A percentile compares a stretch with the other conserved stretches of the same genome.
These are phyloP conservation scores for Danio jaintianensis DNA, from an alignment of 2,797 vertebrate genomes.

Conservation along the genomic window DNA sequence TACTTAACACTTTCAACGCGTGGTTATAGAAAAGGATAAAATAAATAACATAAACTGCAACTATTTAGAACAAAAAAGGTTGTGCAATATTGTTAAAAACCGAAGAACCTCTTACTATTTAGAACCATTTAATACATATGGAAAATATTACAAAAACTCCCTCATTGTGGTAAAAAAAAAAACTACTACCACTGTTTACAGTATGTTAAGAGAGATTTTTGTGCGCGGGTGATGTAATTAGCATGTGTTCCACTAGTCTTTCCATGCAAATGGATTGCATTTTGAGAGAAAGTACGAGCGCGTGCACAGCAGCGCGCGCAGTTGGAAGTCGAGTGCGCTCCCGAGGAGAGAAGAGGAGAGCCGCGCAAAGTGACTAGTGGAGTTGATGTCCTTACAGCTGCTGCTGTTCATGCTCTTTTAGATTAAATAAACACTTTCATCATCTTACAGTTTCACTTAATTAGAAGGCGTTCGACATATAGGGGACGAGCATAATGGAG, in stretches of 20 bases:
- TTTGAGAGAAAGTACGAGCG: neutral
- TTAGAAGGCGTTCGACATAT: neutral
- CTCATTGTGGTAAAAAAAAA: neutral
- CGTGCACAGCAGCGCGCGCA: conserved; percentile 14
- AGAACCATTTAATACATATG: too few species aligned
- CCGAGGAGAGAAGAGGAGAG: neutral
- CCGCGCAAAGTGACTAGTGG: neutral
- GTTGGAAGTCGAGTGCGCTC: conserved; percentile 26
- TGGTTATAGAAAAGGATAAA: too few species aligned
- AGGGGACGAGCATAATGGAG: conserved; percentile 71
- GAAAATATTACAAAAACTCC: neutral
- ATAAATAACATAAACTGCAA: too few species aligned
- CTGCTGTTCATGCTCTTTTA: neutral
- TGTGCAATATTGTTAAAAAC: too few species aligned
- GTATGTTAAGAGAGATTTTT: neutral
- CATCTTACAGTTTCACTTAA: neutral
- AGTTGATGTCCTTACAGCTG: neutral
- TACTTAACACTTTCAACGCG: too few species aligned
- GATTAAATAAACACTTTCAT: neutral
- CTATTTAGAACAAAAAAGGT: too few species aligned
- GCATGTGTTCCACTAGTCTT: neutral
- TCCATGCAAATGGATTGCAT: neutral
- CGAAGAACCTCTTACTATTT: too few species aligned
- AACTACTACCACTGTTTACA: neutral
- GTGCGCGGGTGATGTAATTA: neutral